Evolutionary conservation across 1,140 invertebrate genomes (phyloP).

Genomic region (Drosophila biarmipes): DNA sequence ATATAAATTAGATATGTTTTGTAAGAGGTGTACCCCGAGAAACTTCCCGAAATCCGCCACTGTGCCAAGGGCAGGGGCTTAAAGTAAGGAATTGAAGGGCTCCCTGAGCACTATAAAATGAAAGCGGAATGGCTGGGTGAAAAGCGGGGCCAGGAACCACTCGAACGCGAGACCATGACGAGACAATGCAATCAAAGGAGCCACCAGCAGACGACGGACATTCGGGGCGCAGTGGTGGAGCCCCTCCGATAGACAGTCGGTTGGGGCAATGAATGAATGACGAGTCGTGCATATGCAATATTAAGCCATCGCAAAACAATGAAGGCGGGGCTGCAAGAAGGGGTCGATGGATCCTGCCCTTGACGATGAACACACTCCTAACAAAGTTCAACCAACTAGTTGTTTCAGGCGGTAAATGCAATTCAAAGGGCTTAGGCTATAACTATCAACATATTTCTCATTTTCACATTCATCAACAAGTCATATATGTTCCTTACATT

Average conservation of each 20-base stretch:
- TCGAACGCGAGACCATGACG: constrained; percentile 80
- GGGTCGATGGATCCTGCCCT: neutral
- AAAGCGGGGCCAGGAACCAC: constrained; percentile 66
- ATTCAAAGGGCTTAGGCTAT: too few relatives aligned
- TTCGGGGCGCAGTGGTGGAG: neutral
- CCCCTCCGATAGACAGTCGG: constrained; percentile 17
- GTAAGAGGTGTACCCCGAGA: constrained; percentile 24
- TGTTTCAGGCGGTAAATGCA: neutral
- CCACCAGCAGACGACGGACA: constrained; percentile 31
- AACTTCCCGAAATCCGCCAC: constrained; percentile 48
- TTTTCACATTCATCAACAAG: too few relatives aligned
- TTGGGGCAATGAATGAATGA: constrained; percentile 70
- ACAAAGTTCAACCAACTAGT: neutral
- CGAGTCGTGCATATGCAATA: constrained; percentile 73
- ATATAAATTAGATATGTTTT: too few relatives aligned
- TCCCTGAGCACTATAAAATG: constrained; percentile 18
- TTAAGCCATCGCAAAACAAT: constrained; percentile 62
- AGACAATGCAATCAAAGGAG: constrained; percentile 82
- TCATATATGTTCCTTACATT: too few relatives aligned
- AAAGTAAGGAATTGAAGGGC: constrained; percentile 18
- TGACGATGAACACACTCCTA: constrained; percentile 7
- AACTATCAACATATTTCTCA: too few relatives aligned
- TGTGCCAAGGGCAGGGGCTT: constrained; percentile 34
- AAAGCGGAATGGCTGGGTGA: constrained; percentile 18
- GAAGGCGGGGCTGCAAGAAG: neutral